Percentiles rank a stretch among this genome's conserved stretches.
phyloP scores from a whole-genome alignment of 2,113 vertebrate species.

The Dasypus novemcinctus region DNA sequence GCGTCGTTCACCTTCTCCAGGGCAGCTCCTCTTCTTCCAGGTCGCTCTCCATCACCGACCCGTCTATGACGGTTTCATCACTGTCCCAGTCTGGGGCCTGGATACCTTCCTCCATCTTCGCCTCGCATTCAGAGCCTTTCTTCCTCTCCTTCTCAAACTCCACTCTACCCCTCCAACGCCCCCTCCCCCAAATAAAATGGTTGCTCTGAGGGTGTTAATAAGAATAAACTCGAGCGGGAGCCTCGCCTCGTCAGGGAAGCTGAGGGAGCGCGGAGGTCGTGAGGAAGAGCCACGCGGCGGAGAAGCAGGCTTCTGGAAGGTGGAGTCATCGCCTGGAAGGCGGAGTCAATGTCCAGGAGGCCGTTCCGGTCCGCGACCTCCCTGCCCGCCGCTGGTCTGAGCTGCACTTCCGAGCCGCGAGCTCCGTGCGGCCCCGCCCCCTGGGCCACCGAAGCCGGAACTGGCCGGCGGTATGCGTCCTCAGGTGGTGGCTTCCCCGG shows the following conservation, averaged over 20 bases:
- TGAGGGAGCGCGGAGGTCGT: rapidly evolving
- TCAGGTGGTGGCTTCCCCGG: rapidly evolving
- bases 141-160: not conserved
- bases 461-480: rapidly evolving
- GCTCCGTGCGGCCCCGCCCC: rapidly evolving
- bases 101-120: not conserved
- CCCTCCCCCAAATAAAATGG: not conserved
- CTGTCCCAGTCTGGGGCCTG: slow-evolving; percentile 56
- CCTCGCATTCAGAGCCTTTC: not conserved
- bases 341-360: not conserved
- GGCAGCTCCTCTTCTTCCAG: slow-evolving; percentile 73
- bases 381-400: not conserved
- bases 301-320: rapidly evolving
- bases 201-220: not conserved
- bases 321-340: too few relatives aligned
- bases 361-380: too few relatives aligned
- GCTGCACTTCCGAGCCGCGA: not conserved
- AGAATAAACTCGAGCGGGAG: not conserved
- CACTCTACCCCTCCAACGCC: too few relatives aligned
- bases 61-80: slow-evolving; percentile 78
- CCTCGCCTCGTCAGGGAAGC: too few relatives aligned
- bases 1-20: slow-evolving; percentile 58
- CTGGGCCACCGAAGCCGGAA: not conserved
- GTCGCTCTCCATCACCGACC: slow-evolving; percentile 77
- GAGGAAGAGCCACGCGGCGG: rapidly evolving